A percentile compares a stretch with the other conserved stretches of the same genome.
Evolutionary conservation across 2,113 vertebrate species (phyloP).

Genomic region (Falco punctatus): DNA sequence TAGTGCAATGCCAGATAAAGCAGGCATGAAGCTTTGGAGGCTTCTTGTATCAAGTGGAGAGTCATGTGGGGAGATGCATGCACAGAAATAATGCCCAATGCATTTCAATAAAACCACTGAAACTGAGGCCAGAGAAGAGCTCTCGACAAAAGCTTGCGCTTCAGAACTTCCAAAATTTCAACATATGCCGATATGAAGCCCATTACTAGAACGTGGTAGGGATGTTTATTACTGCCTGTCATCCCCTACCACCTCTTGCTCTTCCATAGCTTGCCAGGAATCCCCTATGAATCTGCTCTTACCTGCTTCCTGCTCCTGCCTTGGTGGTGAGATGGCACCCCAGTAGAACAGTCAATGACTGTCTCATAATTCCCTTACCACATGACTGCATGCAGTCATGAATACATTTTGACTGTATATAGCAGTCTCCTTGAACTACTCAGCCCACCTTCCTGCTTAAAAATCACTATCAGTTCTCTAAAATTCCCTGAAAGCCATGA

Average conservation of each 20-base stretch:
- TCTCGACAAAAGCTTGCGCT: not conserved
- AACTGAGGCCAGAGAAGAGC: not conserved
- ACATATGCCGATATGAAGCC: rapidly evolving
- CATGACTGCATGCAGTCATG: not conserved
- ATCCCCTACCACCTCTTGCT: not conserved
- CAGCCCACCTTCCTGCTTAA: not conserved
- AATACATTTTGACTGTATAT: not conserved
- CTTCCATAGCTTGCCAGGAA: not conserved
- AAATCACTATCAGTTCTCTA: not conserved
- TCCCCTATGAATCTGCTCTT: not conserved
- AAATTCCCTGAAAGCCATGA: not conserved
- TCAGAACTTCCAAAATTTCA: not conserved
- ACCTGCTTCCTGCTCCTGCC: not conserved
- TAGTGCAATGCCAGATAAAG: not conserved
- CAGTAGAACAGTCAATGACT: not conserved
- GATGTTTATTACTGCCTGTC: not conserved
- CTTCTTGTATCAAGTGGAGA: not conserved
- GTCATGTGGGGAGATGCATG: not conserved
- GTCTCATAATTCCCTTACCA: not conserved
- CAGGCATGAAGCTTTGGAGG: not conserved
- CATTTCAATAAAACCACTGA: not conserved
- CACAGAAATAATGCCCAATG: not conserved
- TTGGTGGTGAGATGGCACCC: not conserved
- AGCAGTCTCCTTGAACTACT: not conserved
- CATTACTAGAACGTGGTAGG: not conserved